Percentiles rank a stretch among this genome's conserved stretches.
Conservation (phyloP, 1,140 invertebrate genomes). For the Phocides pigmalion region DNA sequence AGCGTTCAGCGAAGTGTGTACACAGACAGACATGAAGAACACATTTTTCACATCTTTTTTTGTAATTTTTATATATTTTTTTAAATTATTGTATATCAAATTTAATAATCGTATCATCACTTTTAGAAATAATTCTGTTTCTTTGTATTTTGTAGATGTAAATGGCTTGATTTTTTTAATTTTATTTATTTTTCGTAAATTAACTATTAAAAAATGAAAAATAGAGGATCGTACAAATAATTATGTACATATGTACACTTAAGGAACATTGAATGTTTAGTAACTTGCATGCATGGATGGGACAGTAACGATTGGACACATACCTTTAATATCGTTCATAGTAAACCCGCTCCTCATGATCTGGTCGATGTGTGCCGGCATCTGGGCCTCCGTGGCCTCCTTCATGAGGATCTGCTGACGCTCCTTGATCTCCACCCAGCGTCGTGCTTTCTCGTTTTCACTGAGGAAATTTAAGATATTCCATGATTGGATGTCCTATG, state of each 20-base stretch:
- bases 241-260: slow-evolving; percentile 24
- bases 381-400: slow-evolving; percentile 87
- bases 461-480: slow-evolving; percentile 65
- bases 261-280: slow-evolving; percentile 1
- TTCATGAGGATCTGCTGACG: slow-evolving; percentile 90
- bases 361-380: slow-evolving; percentile 93
- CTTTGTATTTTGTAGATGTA: too few species aligned
- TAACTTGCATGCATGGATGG: slow-evolving; percentile 16
- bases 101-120: too few species aligned
- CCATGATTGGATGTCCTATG: too few species aligned
- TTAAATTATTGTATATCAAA: too few species aligned
- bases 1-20: too few species aligned
- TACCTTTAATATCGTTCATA: slow-evolving; percentile 97
- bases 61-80: too few species aligned
- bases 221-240: slow-evolving; percentile 3
- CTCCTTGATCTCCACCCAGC: slow-evolving; percentile 95
- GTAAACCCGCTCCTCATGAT: slow-evolving; percentile 96
- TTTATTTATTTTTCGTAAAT: too few species aligned
- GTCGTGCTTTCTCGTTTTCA: slow-evolving; percentile 91
- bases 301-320: neutral
- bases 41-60: too few species aligned
- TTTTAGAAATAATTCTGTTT: too few species aligned
- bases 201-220: slow-evolving; percentile 1
- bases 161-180: too few species aligned
- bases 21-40: too few species aligned